Evolutionary conservation across 2,797 vertebrate species (phyloP).

Genomic region (Acanthopagrus latus): DNA sequence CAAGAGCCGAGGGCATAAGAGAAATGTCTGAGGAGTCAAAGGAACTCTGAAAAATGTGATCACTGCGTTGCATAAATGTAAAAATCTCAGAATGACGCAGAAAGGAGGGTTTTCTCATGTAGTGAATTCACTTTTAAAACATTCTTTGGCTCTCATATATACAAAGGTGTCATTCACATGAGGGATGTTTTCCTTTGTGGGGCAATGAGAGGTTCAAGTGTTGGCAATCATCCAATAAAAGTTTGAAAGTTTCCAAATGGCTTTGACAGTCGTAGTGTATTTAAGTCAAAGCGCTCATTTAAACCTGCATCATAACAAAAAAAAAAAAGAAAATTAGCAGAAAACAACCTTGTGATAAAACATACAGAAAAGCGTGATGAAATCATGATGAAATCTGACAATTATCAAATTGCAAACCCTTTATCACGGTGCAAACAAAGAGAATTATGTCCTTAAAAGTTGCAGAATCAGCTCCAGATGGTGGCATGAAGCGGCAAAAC

Average conservation of each 20-base stretch:
- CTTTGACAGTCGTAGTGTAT: slow-evolving; percentile 27
- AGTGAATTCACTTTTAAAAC: slow-evolving; percentile 44
- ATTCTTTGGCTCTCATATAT: slow-evolving; percentile 59
- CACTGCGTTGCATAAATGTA: slow-evolving; percentile 26
- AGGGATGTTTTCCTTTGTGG: slow-evolving; percentile 58
- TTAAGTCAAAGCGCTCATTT: slow-evolving; percentile 31
- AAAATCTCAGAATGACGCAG: slow-evolving; percentile 40
- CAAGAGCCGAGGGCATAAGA: slow-evolving; percentile 22
- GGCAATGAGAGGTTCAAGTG: slow-evolving; percentile 39
- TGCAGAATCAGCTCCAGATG: slow-evolving; percentile 70
- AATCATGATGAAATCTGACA: slow-evolving; percentile 48
- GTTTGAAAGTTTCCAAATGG: slow-evolving; percentile 33
- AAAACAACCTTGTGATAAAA: slow-evolving; percentile 44
- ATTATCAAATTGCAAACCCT: slow-evolving; percentile 49
- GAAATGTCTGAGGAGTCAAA: slow-evolving; percentile 43
- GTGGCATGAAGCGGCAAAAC: slow-evolving; percentile 44
- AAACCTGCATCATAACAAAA: slow-evolving; percentile 45
- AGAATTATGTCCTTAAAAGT: slow-evolving; percentile 51
- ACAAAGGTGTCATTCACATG: slow-evolving; percentile 51
- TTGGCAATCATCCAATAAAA: slow-evolving; percentile 40
- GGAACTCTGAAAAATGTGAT: slow-evolving; percentile 25
- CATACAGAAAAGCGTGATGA: slow-evolving; percentile 39
- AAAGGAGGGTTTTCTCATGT: slow-evolving; percentile 11
- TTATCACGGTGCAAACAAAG: slow-evolving; percentile 48
- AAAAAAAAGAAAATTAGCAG: slow-evolving; percentile 13